Percentiles rank a stretch among this genome's conserved stretches.
These are phyloP conservation scores for Grammomys surdaster DNA, from an alignment of 2,113 vertebrate species.

Conservation along the genomic window DNA sequence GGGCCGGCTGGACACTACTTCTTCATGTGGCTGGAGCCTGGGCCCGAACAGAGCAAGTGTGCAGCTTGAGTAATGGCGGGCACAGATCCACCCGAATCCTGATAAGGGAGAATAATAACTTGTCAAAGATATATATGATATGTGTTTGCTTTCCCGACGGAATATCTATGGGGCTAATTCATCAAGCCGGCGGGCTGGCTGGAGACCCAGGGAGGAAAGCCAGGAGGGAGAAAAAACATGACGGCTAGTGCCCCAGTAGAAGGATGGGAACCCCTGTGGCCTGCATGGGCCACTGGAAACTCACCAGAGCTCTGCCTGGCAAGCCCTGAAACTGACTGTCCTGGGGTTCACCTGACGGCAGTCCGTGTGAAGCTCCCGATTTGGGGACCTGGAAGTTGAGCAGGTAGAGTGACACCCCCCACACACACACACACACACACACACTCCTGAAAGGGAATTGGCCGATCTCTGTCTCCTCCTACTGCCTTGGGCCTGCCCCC, in stretches of 20 bases:
- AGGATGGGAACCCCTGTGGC: background rate
- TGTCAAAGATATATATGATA: slow-evolving; percentile 92
- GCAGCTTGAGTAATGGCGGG: slow-evolving; percentile 80
- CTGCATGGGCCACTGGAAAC: background rate
- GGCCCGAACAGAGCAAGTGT: background rate
- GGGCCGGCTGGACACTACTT: background rate
- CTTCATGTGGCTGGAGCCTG: background rate
- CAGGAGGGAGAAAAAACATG: slow-evolving; percentile 33
- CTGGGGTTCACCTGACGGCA: fast-evolving
- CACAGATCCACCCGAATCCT: slow-evolving; percentile 85
- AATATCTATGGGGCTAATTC: slow-evolving; percentile 89
- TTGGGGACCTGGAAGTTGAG: background rate
- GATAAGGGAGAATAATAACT: slow-evolving; percentile 92
- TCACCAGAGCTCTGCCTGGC: background rate
- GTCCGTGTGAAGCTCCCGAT: background rate
- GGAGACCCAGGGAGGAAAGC: slow-evolving; percentile 72
- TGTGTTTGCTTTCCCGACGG: slow-evolving; percentile 87
- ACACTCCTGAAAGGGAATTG: background rate
- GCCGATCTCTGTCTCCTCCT: background rate
- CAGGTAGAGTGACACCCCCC: background rate
- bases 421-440: too few species aligned
- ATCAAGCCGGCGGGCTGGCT: slow-evolving; percentile 85
- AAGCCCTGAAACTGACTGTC: background rate
- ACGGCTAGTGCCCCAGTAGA: background rate
- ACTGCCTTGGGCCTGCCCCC: too few species aligned